Base-by-base conservation (phyloP, 2,797 vertebrate genomes). In the Microchirus variegatus region DNA sequence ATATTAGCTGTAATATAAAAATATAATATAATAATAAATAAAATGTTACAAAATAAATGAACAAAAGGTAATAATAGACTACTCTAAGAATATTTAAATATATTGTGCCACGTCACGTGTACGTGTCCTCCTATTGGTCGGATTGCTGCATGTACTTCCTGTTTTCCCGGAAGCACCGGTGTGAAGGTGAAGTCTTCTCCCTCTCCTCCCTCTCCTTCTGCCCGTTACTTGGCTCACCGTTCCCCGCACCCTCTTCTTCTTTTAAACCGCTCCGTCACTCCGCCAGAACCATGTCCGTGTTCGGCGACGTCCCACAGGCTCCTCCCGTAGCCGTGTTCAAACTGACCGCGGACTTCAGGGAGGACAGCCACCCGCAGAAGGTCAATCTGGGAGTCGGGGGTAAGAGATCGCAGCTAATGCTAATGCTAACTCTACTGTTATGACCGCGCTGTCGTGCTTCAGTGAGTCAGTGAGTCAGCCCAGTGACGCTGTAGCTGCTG, bases 351-450 rank as follows among this genome's bases (percentile, higher is more conserved):
- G 97, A 99, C 65, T 99, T 98, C 84, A 91, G 94, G 18, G 94
- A 94, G 55, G 97, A 99, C 76, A 44, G 75, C 15, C 90, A 95
- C 77, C 70, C 94, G 35, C 92, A 91, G 86, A 99, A 98, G 89
- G 96, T 99, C 92, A 99, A 98, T 61, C 87, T 99, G 42, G 97
- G 97, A 77, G 96, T 97, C 1, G 97, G 97, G 93, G 97, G 96
- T 97, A 89, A 95, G 89, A 53, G 70, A 18, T 2, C 43, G 74
- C 62, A 15, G 56, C 63, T 77, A 70, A 40, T 3, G 77, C 66
- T 71, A 80, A 15, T 19, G 52, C 52, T 54, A n/a, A 19, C 3
- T 64, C n/a, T n/a, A n/a, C n/a, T n/a, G n/a, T n/a, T n/a, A n/a
- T n/a, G n/a, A n/a, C n/a, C n/a, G n/a, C n/a, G n/a, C n/a, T n/a